A percentile compares a stretch with the other conserved stretches of the same genome.
Evolutionary conservation across 30 jellyfish, hydroid and myxozoan genomes (phyloP).

Genomic region (Turritopsis rubra): DNA sequence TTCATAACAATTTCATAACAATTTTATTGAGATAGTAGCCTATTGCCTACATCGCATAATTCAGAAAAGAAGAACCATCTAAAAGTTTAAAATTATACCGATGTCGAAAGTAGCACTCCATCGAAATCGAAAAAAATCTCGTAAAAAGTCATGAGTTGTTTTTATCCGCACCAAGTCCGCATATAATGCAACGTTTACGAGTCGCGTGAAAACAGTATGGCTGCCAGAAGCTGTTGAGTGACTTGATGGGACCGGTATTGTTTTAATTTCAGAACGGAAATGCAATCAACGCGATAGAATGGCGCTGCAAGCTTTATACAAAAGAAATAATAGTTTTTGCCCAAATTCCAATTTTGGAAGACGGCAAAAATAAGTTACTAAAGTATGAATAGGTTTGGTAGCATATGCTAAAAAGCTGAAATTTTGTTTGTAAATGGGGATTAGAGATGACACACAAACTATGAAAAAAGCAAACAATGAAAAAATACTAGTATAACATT

Average conservation of each 20-base stretch:
- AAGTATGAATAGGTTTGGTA: too few relatives aligned
- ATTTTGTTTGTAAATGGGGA: too few relatives aligned
- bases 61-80: background rate
- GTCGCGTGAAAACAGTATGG: background rate
- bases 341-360: background rate
- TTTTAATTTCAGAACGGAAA: background rate
- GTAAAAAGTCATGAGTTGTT: background rate
- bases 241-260: background rate
- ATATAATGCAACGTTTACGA: background rate
- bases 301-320: background rate
- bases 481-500: too few relatives aligned
- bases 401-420: too few relatives aligned
- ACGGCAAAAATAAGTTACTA: background rate
- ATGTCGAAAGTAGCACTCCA: background rate
- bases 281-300: background rate
- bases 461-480: too few relatives aligned
- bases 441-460: too few relatives aligned
- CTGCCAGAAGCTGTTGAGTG: background rate
- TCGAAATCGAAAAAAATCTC: background rate
- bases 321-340: background rate
- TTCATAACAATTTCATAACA: background rate
- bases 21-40: background rate
- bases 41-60: background rate
- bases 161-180: background rate
- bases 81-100: background rate